Percentiles rank a stretch among this genome's conserved stretches.
Evolutionary conservation across 2,888 invertebrate genomes (phyloP).

Genomic region (Diaperis boleti): DNA sequence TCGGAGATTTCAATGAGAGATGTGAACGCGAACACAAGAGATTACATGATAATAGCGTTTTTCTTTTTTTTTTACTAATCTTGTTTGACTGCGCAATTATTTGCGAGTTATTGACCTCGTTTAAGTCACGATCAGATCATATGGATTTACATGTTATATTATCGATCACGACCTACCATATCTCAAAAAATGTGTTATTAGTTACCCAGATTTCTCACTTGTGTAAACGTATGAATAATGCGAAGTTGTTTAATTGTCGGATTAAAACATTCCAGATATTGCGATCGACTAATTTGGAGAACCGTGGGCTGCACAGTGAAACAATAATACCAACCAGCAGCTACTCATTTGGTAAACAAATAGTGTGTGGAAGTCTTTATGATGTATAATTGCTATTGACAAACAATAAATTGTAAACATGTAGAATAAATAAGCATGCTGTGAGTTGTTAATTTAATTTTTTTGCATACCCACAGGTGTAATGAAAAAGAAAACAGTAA

Average conservation of each 20-base stretch:
- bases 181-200: not conserved
- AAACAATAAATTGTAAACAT: conserved; percentile 13
- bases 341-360: conserved; percentile 23
- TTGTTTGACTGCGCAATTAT: conserved; percentile 9
- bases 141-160: conserved; percentile 7
- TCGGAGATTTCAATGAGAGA: conserved; percentile 31
- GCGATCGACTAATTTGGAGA: conserved; percentile 14
- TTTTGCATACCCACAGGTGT: not conserved
- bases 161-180: not conserved
- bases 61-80: not conserved
- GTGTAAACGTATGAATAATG: conserved; percentile 3
- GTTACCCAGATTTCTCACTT: not conserved
- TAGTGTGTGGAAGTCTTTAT: conserved; percentile 18
- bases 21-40: conserved; percentile 15
- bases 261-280: conserved; percentile 16
- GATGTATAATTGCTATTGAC: conserved; percentile 18
- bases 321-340: conserved; percentile 13
- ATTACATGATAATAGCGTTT: not conserved
- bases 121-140: not conserved
- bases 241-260: not conserved
- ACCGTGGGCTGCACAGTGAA: conserved; percentile 16
- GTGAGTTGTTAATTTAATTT: not conserved
- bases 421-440: conserved; percentile 6
- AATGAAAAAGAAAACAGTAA: conserved; percentile 4
- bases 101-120: conserved; percentile 7